phyloP scores from a whole-genome alignment of 2,888 invertebrate genomes.

The Dryobotodes eremita region DNA sequence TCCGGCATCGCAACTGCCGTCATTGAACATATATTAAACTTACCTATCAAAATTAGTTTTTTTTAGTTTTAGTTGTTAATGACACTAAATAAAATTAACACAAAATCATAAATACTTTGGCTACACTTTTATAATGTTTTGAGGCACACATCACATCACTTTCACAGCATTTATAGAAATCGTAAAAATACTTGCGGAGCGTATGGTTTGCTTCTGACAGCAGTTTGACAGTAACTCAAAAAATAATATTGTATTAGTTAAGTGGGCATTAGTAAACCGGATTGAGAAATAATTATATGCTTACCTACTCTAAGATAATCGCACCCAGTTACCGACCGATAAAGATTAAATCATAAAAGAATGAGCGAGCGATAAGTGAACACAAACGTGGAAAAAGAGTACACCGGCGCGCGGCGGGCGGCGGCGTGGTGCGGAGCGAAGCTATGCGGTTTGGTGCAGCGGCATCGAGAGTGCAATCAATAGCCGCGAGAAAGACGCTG shows the following conservation, averaged over 20 bases:
- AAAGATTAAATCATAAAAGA: conserved; percentile 42
- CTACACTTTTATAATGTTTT: conserved; percentile 4
- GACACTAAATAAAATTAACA: conserved; percentile 6
- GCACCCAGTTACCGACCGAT: conserved; percentile 12
- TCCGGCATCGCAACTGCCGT: no score
- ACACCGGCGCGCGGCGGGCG: not conserved
- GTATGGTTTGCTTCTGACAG: not conserved
- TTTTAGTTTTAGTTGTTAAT: not conserved
- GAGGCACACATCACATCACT: not conserved
- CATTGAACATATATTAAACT: no score
- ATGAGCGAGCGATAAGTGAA: conserved; percentile 6
- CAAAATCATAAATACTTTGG: not conserved
- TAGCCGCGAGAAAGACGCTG: conserved; percentile 26
- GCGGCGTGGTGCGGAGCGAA: not conserved
- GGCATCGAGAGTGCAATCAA: conserved; percentile 16
- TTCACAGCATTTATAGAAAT: not conserved
- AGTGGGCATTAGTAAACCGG: not conserved
- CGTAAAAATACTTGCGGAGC: conserved; percentile 2
- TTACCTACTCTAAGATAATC: not conserved
- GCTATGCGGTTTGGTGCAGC: not conserved
- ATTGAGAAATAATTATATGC: not conserved
- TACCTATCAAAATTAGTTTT: no score
- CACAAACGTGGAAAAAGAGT: conserved; percentile 2
- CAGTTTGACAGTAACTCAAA: conserved; percentile 6
- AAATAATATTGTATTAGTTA: not conserved